These are phyloP conservation scores for Heliconius nattereri DNA, from an alignment of 1,140 invertebrate genomes.

Conservation along the genomic window DNA sequence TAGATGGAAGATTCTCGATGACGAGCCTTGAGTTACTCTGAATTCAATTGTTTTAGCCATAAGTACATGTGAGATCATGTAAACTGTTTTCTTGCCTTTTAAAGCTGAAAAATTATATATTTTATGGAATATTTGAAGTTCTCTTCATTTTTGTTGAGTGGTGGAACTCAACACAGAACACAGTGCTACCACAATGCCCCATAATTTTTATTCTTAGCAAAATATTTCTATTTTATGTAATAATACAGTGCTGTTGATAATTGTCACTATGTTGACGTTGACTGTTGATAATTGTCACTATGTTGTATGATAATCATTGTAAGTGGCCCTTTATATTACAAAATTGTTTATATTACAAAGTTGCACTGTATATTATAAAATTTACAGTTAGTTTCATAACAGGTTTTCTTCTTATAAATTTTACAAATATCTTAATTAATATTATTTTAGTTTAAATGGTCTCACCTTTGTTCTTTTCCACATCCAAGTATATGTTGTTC, in stretches of 20 bases:
- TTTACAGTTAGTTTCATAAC: neutral
- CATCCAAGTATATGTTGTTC: conserved; percentile 72
- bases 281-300: neutral
- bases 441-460: neutral
- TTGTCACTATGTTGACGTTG: neutral
- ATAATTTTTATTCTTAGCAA: neutral
- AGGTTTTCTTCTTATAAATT: neutral
- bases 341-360: too few species aligned
- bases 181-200: neutral
- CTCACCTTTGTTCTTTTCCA: conserved; percentile 68
- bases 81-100: conserved; percentile 76
- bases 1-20: conserved; percentile 78
- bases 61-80: conserved; percentile 77
- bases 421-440: neutral
- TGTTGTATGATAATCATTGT: neutral
- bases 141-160: too few species aligned
- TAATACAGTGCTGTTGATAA: neutral
- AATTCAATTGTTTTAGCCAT: conserved; percentile 80
- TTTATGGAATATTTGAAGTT: neutral
- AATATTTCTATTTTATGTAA: neutral
- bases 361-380: neutral
- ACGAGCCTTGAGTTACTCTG: conserved; percentile 72
- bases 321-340: neutral
- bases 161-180: too few species aligned
- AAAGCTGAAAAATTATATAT: conserved; percentile 53